Percentiles rank a stretch among this genome's conserved stretches.
Conservation (phyloP, 2,888 invertebrate species). For the Bombylius discolor region DNA sequence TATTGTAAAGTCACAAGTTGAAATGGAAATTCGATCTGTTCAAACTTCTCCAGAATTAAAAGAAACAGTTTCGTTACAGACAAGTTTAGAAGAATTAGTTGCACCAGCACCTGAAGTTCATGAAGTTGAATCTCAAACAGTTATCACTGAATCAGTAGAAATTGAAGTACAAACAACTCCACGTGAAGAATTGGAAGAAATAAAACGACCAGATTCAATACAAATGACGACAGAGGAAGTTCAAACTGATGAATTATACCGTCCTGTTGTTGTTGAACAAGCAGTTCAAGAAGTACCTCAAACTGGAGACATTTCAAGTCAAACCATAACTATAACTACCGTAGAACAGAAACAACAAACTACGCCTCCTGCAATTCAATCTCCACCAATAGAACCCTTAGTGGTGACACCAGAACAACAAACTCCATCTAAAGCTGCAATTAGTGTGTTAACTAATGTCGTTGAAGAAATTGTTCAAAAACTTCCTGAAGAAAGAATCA, state of each 20-base stretch:
- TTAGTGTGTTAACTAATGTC: conserved; percentile 31
- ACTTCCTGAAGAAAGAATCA: conserved; percentile 17
- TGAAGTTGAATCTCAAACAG: conserved; percentile 32
- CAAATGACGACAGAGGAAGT: conserved; percentile 38
- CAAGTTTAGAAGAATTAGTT: conserved; percentile 20
- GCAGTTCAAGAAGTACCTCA: conserved; percentile 17
- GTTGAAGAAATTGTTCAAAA: conserved; percentile 25
- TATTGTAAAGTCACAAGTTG: conserved; percentile 21
- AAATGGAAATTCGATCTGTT: conserved; percentile 38
- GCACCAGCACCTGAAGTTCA: conserved; percentile 19
- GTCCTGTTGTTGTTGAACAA: conserved; percentile 19
- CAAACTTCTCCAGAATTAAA: conserved; percentile 37
- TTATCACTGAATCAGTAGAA: conserved; percentile 26
- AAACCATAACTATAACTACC: conserved; percentile 24
- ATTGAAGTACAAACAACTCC: conserved; percentile 31
- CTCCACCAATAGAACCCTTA: conserved; percentile 10
- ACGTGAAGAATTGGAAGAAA: conserved; percentile 3
- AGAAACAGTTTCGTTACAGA: conserved; percentile 27
- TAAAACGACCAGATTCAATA: conserved; percentile 19
- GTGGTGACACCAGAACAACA: conserved; percentile 10
- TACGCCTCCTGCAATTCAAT: conserved; percentile 21
- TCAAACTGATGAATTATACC: conserved; percentile 33
- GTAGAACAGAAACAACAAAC: conserved; percentile 32
- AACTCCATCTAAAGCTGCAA: conserved; percentile 23
- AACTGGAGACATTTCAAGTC: conserved; percentile 27